phyloP scores from a whole-genome alignment of 2,113 vertebrate genomes.

The Limanda limanda region DNA sequence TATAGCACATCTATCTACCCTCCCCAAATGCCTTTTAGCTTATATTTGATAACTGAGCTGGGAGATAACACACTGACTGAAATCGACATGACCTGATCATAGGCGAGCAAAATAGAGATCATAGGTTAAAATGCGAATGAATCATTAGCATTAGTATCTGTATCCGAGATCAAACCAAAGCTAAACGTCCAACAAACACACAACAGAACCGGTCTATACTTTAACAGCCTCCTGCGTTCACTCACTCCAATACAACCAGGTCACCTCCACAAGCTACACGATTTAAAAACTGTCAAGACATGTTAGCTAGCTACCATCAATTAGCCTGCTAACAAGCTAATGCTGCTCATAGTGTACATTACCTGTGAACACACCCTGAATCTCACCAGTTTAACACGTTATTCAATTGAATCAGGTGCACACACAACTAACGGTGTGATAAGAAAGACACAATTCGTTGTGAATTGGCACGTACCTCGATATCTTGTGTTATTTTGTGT shows the following conservation, averaged over 20 bases:
- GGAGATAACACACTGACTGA: not conserved
- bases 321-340: slow-evolving; percentile 59
- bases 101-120: not conserved
- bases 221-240: not conserved
- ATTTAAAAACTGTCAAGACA: not conserved
- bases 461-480: slow-evolving; percentile 66
- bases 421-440: not conserved
- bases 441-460: not conserved
- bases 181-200: not conserved
- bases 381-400: not conserved
- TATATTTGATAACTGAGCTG: not conserved
- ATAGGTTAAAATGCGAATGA: not conserved
- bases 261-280: not conserved
- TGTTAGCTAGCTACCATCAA: slow-evolving; percentile 17
- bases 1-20: not conserved
- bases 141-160: not conserved
- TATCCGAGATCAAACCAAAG: not conserved
- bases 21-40: not conserved
- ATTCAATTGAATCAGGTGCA: not conserved
- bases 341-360: slow-evolving; percentile 10
- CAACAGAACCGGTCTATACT: not conserved
- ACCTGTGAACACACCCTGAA: not conserved
- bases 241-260: not conserved
- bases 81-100: not conserved
- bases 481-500: slow-evolving; percentile 53